Base-by-base conservation (phyloP, 2,797 vertebrate genomes). In the Strix occidentalis region DNA sequence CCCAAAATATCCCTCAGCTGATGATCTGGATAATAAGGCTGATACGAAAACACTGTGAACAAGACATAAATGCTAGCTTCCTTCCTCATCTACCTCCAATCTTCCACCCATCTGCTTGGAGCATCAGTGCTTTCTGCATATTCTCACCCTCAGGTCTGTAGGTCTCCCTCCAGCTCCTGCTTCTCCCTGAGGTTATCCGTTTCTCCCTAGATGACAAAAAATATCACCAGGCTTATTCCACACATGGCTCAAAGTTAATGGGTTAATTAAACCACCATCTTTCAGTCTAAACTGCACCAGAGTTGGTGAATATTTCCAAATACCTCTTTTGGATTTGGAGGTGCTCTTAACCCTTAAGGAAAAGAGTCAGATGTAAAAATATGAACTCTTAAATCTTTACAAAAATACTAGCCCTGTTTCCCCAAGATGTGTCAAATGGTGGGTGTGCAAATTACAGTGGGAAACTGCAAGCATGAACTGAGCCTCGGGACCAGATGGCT, bases 401-500 rank as follows among this genome's bases (percentile, higher is more conserved):
- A 85, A 80, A 95, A 87, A 75, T 71, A 45, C 68, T 65, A 68
- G 9, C 26, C 19, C 16, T 37, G 10, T 81, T 94, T 91, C 76
- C 75, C 51, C 78, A 83, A 78, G 57, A 81, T 64, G 68, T 69
- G 17, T 58, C 54, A 75, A 61, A 83, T 29, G 75, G 61, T 85
- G 77, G 60, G 10, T 18, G 46, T 91, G 81, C 43, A 87, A 92
- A 94, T 85, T 92, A 64, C 50, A 88, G 75, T 81, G 78, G 89
- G 76, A 93, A 94, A 82, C 60, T 87, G 81, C 57, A 89, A 74
- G 71, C 37, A 46, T 19, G 71, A 91, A 41, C 3, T 1, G 79
- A 90, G 58, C 48, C 71, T 81, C 78, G 61, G 79, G 71, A 94
- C 35, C 78, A 78, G 71, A 92, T 94, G 72, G 81, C 76, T 95